phyloP scores from a whole-genome alignment of 2,113 vertebrate species.

The Beaufortia kweichowensis region DNA sequence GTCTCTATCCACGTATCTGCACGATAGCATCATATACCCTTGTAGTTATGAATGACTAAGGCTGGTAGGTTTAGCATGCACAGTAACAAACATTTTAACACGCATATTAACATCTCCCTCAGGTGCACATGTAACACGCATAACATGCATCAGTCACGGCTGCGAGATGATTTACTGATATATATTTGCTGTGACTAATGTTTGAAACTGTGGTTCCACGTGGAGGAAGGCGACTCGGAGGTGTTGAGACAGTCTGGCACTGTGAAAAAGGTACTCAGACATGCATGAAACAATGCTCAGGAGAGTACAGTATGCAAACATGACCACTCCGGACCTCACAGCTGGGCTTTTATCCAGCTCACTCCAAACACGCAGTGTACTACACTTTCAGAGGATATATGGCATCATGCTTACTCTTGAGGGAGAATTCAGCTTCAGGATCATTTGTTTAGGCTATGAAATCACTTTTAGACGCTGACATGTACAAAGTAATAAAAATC shows the following conservation, averaged over 20 bases:
- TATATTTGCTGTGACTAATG: conserved; percentile 60
- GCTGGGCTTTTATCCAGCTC: conserved; percentile 37
- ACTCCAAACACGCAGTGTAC: conserved; percentile 2
- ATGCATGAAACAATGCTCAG: conserved; percentile 55
- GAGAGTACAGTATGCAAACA: conserved; percentile 57
- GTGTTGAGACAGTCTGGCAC: conserved; percentile 60
- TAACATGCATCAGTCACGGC: conserved; percentile 28
- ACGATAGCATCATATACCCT: conserved; percentile 45
- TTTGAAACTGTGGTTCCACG: conserved; percentile 63
- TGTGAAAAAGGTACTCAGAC: conserved; percentile 62
- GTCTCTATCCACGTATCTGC: conserved; percentile 23
- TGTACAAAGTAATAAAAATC: not conserved
- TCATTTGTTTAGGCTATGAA: not conserved
- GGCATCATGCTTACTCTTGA: not conserved
- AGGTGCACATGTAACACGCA: conserved; percentile 32
- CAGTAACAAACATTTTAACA: conserved; percentile 37
- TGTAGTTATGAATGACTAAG: conserved; percentile 28
- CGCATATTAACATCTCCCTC: conserved; percentile 29
- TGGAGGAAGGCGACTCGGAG: conserved; percentile 52
- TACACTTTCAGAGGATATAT: not conserved
- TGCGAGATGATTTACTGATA: conserved; percentile 55
- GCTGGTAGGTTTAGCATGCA: conserved; percentile 33
- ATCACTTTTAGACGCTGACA: not conserved
- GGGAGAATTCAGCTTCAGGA: not conserved
- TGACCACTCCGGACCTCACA: conserved; percentile 48